Conservation (phyloP, 1,140 invertebrate genomes). For the Aethina tumida region DNA sequence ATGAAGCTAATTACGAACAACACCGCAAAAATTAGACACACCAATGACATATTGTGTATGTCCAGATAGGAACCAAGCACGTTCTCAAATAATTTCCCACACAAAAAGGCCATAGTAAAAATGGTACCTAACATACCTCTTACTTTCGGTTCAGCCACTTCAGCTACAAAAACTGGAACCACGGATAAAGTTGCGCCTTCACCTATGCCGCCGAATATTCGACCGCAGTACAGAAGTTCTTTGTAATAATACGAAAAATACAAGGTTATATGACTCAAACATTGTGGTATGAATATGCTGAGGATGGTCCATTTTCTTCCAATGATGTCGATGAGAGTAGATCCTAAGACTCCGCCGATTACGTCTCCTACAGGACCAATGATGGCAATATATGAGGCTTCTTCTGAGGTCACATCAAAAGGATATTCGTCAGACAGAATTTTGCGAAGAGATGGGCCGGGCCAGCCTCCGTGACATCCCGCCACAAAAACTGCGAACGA, state of each 20-base stretch:
- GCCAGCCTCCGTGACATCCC: slow-evolving; percentile 40
- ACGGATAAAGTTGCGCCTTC: slow-evolving; percentile 44
- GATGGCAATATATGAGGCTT: slow-evolving; percentile 19
- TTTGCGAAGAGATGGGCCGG: slow-evolving; percentile 38
- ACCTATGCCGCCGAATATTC: slow-evolving; percentile 44
- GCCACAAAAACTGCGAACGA: background rate
- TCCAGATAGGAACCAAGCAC: slow-evolving; percentile 41
- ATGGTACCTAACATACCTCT: slow-evolving; percentile 47
- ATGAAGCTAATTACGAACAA: slow-evolving; percentile 40
- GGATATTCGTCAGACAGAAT: slow-evolving; percentile 18
- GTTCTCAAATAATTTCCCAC: slow-evolving; percentile 40
- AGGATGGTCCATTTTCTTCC: slow-evolving; percentile 50
- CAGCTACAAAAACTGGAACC: slow-evolving; percentile 42
- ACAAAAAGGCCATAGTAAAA: slow-evolving; percentile 37
- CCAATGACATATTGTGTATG: slow-evolving; percentile 40
- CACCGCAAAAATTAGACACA: slow-evolving; percentile 39
- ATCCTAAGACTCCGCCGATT: slow-evolving; percentile 68
- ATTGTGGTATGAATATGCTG: slow-evolving; percentile 36
- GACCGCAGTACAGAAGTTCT: slow-evolving; percentile 35
- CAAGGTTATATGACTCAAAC: slow-evolving; percentile 37
- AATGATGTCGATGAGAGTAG: slow-evolving; percentile 45
- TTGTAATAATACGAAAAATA: slow-evolving; percentile 31
- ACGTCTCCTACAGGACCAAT: slow-evolving; percentile 55
- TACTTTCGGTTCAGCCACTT: slow-evolving; percentile 43
- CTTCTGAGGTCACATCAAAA: slow-evolving; percentile 13